A percentile compares a stretch with the other conserved stretches of the same genome.
These are phyloP conservation scores for Diplazon laetatorius DNA, from an alignment of 2,888 invertebrate genomes.

Conservation along the genomic window DNA sequence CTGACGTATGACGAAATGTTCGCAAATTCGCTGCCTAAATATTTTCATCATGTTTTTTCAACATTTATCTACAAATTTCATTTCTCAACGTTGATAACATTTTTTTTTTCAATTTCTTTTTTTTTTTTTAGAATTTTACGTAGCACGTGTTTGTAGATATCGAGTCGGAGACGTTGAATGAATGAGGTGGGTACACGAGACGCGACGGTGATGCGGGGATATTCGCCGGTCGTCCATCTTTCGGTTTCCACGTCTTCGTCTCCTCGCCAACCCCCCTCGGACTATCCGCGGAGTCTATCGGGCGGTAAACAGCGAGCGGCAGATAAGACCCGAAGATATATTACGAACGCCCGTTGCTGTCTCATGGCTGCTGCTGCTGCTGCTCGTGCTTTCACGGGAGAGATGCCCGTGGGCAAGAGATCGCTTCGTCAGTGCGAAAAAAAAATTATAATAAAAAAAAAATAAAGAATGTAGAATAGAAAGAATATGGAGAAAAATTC, in stretches of 20 bases:
- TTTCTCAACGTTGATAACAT: too few species aligned
- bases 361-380: slow-evolving; percentile 68
- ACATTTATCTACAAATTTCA: slow-evolving; percentile 28
- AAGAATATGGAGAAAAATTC: slow-evolving; percentile 56
- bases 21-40: too few species aligned
- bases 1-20: too few species aligned
- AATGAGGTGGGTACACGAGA: slow-evolving; percentile 36
- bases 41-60: too few species aligned
- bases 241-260: slow-evolving; percentile 45
- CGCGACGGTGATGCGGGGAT: slow-evolving; percentile 67
- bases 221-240: slow-evolving; percentile 46
- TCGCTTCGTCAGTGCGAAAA: slow-evolving; percentile 45
- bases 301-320: slow-evolving; percentile 82
- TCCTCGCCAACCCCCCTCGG: slow-evolving; percentile 67
- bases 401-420: slow-evolving; percentile 59
- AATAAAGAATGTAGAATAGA: slow-evolving; percentile 39
- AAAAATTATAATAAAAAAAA: too few species aligned
- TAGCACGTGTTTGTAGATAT: not conserved
- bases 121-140: not conserved
- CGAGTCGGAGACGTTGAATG: slow-evolving; percentile 14
- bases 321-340: slow-evolving; percentile 82
- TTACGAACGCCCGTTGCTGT: slow-evolving; percentile 78
- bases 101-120: slow-evolving; percentile 11
- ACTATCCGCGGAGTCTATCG: slow-evolving; percentile 82
- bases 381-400: slow-evolving; percentile 53